Evolutionary conservation across 2,113 vertebrate species (phyloP), one percentile per base, ranked within the genome.

Genomic region (Marmota monax): DNA sequence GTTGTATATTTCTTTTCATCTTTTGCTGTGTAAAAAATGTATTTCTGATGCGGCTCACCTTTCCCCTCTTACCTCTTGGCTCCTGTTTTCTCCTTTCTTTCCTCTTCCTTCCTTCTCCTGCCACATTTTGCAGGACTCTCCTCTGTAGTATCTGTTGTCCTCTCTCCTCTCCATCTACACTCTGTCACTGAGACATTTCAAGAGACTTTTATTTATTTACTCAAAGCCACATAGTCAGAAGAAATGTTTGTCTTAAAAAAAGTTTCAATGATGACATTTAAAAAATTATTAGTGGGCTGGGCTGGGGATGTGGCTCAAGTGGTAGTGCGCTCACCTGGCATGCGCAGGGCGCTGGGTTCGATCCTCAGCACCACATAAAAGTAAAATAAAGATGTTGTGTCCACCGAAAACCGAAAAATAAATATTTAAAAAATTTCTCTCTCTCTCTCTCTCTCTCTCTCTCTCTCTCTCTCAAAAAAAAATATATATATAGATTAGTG

Each of bases 251-350:
- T 27, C 25, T 82, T 51, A 22, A 94, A 37, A 56, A 14, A 78
- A 76, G 18, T 76, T 84, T 48, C 72, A 72, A 90, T 53, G 42
- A 74, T 56, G 8, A 27, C 32, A 48, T 92, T 69, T 88, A 37
- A 95, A 51, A 39, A 16, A 7, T 11, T 16, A 69, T 48, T 23
- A 85, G 37, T 45, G 39, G 23, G 37, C 45, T 45, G 39, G 23
- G 37, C 45, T 45, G 45, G 45, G 45, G 45, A 45, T 45, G 45
- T 45, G 45, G 45, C 45, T 45, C 45, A 45, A 45, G 45, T 9
- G 45, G 45, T 45, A 45, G 45, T 8, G 1, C 45, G 7, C 42
- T 45, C 42, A 45, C 42, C 8, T 45, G 45, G 45, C 7, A 45
- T 45, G 45, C 45, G 0, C 8, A 9, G 45, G 45, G 45, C 1